Evolutionary conservation across 2,113 vertebrate species (phyloP), one percentile per base, ranked within the genome.

Genomic region (Otocyon megalotis): DNA sequence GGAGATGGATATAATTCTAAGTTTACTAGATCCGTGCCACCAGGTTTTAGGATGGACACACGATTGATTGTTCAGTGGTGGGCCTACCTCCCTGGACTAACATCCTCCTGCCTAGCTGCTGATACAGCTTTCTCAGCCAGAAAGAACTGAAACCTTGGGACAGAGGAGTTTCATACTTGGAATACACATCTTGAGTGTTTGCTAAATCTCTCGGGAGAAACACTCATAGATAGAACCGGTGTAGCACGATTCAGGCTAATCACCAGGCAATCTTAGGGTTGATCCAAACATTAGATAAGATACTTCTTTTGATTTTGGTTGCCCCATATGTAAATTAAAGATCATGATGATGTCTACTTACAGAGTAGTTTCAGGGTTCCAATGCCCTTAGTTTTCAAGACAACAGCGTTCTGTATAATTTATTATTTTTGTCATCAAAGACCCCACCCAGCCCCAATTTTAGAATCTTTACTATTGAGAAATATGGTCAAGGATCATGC

Each of bases 251-350:
- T 87, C 53, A 54, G 71, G 56, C 32, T 71, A 81, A 87, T 32
- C 69, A 76, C 35, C 50, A 50, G 87, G 76, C 24, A 72, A 58
- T 84, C n/a, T 54, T 35, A 20, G 12, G n/a, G 32, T 56, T 93
- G 69, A 85, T 26, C 58, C 53, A 93, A 85, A 93, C 15, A 48
- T 92, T 19, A 90, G 62, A 16, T 84, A 74, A 85, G 53, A 53
- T 96, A 20, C 12, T 90, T 96, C 53, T 88, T 80, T 93, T 94
- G 77, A 53, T 43, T 37, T 74, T 96, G 60, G 17, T 9, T 94
- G 94, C 76, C 14, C 79, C 15, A 12, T 89, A 26, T 83, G 17
- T 91, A 86, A 95, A 92, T 4, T 32, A n/a, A 17, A 20, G 5
- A 81, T 43, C 50, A 35, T 3, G 62, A 77, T 43, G 65, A 53